Conservation (phyloP, 2,797 vertebrate genomes). For the Corythornis leucogaster region DNA sequence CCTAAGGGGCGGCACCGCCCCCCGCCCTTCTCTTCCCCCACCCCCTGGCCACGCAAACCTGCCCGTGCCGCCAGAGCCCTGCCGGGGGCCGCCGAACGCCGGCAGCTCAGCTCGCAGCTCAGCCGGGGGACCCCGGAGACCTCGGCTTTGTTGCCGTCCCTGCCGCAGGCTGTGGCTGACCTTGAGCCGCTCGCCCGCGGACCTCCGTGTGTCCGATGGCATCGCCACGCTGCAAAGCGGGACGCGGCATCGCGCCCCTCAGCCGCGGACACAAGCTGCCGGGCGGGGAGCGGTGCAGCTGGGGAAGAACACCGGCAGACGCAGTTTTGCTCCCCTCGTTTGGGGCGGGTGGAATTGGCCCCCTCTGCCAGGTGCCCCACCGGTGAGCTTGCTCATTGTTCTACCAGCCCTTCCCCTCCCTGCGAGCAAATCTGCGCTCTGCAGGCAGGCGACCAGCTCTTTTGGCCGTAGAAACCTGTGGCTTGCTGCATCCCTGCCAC, state of each 20-base stretch:
- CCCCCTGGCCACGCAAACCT: not conserved
- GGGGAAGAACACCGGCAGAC: not conserved
- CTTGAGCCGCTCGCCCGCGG: slow-evolving; percentile 13
- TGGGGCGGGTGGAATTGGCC: not conserved
- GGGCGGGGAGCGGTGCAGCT: not conserved
- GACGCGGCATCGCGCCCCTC: not conserved
- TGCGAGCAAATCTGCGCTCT: not conserved
- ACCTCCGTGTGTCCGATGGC: not conserved
- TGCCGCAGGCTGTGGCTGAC: slow-evolving; percentile 13
- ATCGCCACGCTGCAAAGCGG: not conserved
- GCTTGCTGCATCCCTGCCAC: not conserved
- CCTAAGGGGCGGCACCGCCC: not conserved
- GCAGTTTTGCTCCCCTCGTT: not conserved
- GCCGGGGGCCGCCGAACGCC: not conserved
- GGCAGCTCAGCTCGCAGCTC: not conserved
- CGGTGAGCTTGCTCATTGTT: not conserved
- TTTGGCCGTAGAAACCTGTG: not conserved
- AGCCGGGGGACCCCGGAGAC: not conserved
- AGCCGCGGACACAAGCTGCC: not conserved
- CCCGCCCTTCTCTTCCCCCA: not conserved
- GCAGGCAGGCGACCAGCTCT: not conserved
- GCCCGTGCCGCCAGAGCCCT: not conserved
- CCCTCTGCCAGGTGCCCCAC: not conserved
- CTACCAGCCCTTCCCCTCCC: not conserved
- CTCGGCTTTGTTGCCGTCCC: not conserved